Conservation (phyloP, 2,888 invertebrate species). For the Homarus gammarus region DNA sequence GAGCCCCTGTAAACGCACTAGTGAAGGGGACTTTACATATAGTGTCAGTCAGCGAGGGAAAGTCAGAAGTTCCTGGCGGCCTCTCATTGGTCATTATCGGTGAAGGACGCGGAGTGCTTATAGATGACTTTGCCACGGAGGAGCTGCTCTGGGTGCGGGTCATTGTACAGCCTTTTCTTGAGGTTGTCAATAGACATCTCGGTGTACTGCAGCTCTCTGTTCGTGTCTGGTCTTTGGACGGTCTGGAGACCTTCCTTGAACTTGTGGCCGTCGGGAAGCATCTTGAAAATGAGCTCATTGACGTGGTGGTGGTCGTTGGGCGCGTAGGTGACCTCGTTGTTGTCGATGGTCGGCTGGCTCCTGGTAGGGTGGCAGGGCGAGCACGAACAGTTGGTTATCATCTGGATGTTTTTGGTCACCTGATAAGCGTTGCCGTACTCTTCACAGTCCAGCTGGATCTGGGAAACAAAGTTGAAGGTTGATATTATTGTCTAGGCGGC, state of each 20-base stretch:
- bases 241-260: conserved; percentile 18
- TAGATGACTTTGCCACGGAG: conserved; percentile 49
- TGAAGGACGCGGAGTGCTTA: conserved; percentile 49
- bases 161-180: conserved; percentile 48
- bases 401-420: conserved; percentile 78
- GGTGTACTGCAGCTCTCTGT: conserved; percentile 42
- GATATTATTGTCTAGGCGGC: too few relatives aligned
- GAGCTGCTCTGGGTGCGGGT: conserved; percentile 45
- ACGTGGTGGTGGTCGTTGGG: conserved; percentile 58
- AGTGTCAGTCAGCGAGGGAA: neutral
- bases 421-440: conserved; percentile 78
- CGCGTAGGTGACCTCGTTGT: conserved; percentile 62
- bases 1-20: too few relatives aligned
- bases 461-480: conserved; percentile 64
- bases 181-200: conserved; percentile 58
- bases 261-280: conserved; percentile 61
- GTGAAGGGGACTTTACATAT: too few relatives aligned
- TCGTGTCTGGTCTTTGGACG: neutral
- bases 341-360: neutral
- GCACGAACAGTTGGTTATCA: conserved; percentile 85
- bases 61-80: neutral
- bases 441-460: conserved; percentile 84
- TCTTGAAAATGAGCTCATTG: conserved; percentile 62
- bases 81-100: conserved; percentile 40
- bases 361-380: conserved; percentile 81